Conservation (phyloP, 2,113 vertebrate species). For the Charina bottae region DNA sequence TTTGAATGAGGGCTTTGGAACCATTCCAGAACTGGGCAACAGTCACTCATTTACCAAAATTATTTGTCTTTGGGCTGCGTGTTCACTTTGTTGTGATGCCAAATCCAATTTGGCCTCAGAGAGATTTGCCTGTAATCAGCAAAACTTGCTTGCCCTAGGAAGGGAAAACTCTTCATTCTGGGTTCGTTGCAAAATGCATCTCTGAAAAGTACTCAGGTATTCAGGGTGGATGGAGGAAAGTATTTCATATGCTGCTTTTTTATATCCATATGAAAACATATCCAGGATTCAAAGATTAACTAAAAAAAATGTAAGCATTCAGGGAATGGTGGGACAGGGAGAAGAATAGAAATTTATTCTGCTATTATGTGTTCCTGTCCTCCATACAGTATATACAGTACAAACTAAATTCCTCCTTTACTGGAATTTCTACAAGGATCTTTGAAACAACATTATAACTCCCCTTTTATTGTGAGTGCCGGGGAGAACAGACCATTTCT, state of each 20-base stretch:
- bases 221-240: background rate
- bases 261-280: background rate
- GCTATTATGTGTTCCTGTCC: background rate
- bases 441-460: background rate
- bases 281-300: background rate
- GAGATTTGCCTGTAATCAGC: conserved; percentile 49
- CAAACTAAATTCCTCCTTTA: background rate
- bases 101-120: conserved; percentile 47
- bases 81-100: conserved; percentile 41
- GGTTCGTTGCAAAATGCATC: conserved; percentile 26
- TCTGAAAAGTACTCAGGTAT: background rate
- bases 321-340: background rate
- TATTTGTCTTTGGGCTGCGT: conserved; percentile 54
- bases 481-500: background rate
- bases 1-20: conserved; percentile 59
- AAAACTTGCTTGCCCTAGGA: conserved; percentile 45
- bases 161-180: background rate
- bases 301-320: background rate
- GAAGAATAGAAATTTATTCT: background rate
- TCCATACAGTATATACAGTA: background rate
- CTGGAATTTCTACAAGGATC: background rate
- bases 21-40: conserved; percentile 47
- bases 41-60: conserved; percentile 57
- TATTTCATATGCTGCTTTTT: background rate
- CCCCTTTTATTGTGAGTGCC: background rate